Evolutionary conservation across 2,797 vertebrate genomes (phyloP), one percentile per base, ranked within the genome.

Genomic region (Notolepis coatsorum): DNA sequence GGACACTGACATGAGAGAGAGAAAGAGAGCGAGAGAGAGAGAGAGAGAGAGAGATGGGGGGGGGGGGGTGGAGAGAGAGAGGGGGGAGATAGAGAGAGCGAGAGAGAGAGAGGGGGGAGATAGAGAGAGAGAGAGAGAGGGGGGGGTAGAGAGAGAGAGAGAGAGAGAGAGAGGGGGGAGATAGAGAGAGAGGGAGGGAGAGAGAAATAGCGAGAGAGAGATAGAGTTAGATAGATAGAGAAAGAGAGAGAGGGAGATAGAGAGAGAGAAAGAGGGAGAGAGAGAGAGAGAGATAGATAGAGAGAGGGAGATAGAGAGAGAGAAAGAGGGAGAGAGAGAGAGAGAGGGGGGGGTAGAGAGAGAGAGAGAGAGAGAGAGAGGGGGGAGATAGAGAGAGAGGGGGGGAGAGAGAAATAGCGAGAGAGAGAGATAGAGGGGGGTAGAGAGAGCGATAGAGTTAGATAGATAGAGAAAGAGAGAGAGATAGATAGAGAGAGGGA

Each of bases 1-100:
- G 66, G 75, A 83, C 75, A 71, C 57, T 18, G 50, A 59, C 68
- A 67, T n/a, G 33, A 5, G 28, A 50, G 59, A 69, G 53, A 62
- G 50, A 38, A 23, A 57, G 45, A 46, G 49, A 17, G 52, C 24
- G 53, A 35, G 3, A 9, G 43, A 47, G 54, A 65, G 59, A 55
- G 61, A 61, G 37, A n/a, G n/a, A n/a, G n/a, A n/a, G n/a, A n/a
- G n/a, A n/a, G n/a, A n/a, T n/a, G n/a, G n/a, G n/a, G n/a, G n/a
- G n/a, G n/a, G n/a, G 79, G 35, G n/a, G 35, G n/a, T 7, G n/a
- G n/a, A n/a, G 4, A 35, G 25, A 13, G 54, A 23, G 41, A n/a
- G 27, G 2, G 23, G 17, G 8, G 7, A 30, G 17, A 10, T 27
- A 8, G 9, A 45, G 38, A 3, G 12, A 27, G 46, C 7, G 23